Conservation (phyloP, 2,888 invertebrate genomes). For the Drosophila multiciliata region DNA sequence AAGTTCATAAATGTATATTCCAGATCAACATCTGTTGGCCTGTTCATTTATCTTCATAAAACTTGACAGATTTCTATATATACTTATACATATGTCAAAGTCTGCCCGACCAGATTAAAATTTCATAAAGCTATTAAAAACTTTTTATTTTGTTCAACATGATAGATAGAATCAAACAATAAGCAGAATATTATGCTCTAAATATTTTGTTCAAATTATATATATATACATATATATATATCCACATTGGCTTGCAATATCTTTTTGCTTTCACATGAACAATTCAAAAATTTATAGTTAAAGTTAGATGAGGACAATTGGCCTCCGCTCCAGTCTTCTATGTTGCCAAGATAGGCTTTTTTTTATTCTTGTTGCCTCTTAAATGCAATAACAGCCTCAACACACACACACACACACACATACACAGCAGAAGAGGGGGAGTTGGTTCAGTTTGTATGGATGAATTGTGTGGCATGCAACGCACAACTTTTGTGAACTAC, state of each 20-base stretch:
- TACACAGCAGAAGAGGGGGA: background rate
- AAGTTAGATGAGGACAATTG: background rate
- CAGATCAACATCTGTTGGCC: background rate
- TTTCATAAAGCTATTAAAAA: background rate
- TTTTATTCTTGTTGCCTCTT: conserved; percentile 5
- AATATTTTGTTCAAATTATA: background rate
- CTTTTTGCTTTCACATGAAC: background rate
- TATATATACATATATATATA: background rate
- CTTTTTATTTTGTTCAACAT: too few species aligned
- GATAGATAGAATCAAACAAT: background rate
- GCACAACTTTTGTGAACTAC: conserved; percentile 37
- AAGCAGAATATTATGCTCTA: background rate
- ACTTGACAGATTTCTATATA: background rate
- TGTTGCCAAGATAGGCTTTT: background rate
- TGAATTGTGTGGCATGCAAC: conserved; percentile 21
- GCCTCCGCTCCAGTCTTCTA: too few species aligned
- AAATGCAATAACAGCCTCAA: conserved; percentile 14
- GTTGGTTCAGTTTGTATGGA: conserved; percentile 2
- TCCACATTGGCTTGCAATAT: background rate
- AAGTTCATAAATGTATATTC: background rate
- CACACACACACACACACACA: background rate
- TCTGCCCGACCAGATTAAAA: background rate
- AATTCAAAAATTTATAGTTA: background rate
- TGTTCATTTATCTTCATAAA: background rate
- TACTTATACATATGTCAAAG: background rate